Base-by-base conservation (phyloP, 2,113 vertebrate species). In the Leiothrix lutea region DNA sequence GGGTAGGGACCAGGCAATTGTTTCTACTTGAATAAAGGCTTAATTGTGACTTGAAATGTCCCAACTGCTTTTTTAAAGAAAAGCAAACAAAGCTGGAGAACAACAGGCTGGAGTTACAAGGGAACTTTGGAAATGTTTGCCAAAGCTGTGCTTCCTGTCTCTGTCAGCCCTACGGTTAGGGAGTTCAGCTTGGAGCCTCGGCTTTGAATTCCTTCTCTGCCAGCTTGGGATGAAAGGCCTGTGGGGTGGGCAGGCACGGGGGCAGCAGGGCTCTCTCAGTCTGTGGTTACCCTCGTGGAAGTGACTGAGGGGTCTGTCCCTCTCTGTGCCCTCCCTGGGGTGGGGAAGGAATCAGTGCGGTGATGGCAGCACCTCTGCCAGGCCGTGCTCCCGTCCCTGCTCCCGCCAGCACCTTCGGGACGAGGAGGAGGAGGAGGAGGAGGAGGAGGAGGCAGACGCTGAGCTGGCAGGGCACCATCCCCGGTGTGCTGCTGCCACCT, bases 401-500 rank as follows among this genome's bases (percentile, higher is more conserved):
- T 36, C 53, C 81, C 77, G 73, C 35, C 79, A 24, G 80, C 14
- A 38, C 2, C 2, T 60, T 8, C 1, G 9, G 86, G 83, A 28
- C 57, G n/a, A n/a, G 36, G 36, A 38, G 36, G 36, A 38, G 40
- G 4, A 88, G 66, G 51, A 81, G 74, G 81, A n/a, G 36, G 36
- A 38, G 36, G 36, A 38, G 40, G 4, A 88, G 66, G 51, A 81
- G 74, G 81, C 78, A 50, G 86, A 82, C 19, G 58, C 58, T 20
- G 72, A 21, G n/a, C 90, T 77, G 85, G 62, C 80, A 69, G 71
- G 75, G 65, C 29, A 80, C 22, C 25, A 2, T 91, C 67, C 62
- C 67, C 71, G n/a, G 31, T 29, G 51, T 87, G 58, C 73, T 97
- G 89, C 95, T 97, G 96, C 95, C 96, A 95, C 95, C 94, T 96